Conservation (phyloP, 2,113 vertebrate species). For the Antigone vipio region DNA sequence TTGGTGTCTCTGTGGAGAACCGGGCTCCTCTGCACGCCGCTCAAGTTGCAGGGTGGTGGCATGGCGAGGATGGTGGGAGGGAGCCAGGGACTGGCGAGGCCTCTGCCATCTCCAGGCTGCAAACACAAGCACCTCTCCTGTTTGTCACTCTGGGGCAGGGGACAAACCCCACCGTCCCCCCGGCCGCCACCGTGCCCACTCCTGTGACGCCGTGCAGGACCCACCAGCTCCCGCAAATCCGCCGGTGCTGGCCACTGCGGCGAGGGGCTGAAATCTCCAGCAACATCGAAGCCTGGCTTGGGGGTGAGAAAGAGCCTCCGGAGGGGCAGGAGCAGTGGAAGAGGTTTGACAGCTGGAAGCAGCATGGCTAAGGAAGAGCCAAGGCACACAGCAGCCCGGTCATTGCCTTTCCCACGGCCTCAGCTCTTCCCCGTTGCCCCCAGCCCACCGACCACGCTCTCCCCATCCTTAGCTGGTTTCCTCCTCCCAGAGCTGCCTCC, state of each 20-base stretch:
- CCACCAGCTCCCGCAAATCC: not conserved
- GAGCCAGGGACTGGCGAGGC: not conserved
- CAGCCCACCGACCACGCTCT: rapidly evolving
- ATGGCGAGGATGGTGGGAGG: not conserved
- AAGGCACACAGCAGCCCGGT: not conserved
- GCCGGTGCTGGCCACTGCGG: rapidly evolving
- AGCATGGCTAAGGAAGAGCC: not conserved
- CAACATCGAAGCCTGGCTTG: not conserved
- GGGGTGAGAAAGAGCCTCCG: not conserved
- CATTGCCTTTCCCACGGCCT: not conserved
- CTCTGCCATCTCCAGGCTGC: not conserved
- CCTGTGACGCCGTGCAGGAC: not conserved
- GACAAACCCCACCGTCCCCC: not conserved
- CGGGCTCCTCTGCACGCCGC: not conserved
- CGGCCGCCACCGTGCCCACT: not conserved
- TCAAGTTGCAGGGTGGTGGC: not conserved
- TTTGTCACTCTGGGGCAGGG: not conserved
- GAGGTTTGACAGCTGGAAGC: not conserved
- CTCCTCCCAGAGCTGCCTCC: not conserved
- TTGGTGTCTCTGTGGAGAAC: not conserved
- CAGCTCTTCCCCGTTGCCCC: not conserved
- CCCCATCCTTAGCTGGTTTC: too few species aligned
- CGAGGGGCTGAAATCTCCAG: not conserved
- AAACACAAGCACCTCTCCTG: not conserved
- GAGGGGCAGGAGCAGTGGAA: not conserved